Conservation (phyloP, 2,797 vertebrate genomes). For the Oreonectes daqikongensis region DNA sequence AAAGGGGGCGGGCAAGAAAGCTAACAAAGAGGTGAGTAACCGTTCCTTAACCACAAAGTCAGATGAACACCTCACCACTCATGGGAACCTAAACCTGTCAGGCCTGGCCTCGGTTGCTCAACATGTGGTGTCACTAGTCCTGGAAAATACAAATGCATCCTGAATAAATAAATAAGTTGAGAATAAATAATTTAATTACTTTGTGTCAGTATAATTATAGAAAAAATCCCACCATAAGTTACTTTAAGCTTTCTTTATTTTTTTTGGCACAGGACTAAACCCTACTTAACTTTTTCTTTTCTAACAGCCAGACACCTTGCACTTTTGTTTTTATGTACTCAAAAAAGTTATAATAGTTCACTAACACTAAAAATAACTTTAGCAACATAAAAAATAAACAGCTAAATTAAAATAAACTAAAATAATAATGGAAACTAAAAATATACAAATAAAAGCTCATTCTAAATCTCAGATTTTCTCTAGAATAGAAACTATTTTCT, state of each 20-base stretch:
- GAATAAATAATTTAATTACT: slow-evolving; percentile 25
- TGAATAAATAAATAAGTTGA: background rate
- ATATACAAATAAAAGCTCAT: too few species aligned
- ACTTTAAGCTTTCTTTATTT: background rate
- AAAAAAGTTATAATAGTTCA: too few species aligned
- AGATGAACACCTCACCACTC: slow-evolving; percentile 63
- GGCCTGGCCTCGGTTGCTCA: slow-evolving; percentile 71
- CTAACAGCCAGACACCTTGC: background rate
- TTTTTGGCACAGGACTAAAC: background rate
- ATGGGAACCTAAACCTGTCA: slow-evolving; percentile 78
- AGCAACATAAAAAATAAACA: too few species aligned
- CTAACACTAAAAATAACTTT: too few species aligned
- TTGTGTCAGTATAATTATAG: slow-evolving; percentile 19
- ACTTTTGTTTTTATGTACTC: background rate
- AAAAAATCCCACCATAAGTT: background rate
- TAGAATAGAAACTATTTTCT: too few species aligned
- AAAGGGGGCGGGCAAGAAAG: slow-evolving; percentile 63
- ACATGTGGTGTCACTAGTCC: slow-evolving; percentile 44
- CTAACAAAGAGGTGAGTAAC: slow-evolving; percentile 72
- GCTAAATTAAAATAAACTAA: too few species aligned
- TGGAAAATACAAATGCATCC: slow-evolving; percentile 24
- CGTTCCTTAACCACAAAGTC: slow-evolving; percentile 63
- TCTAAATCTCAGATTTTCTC: too few species aligned
- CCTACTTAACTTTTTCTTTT: background rate
- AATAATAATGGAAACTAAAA: too few species aligned